phyloP scores from a whole-genome alignment of 2,797 vertebrate genomes.

The Setipinna tenuifilis region DNA sequence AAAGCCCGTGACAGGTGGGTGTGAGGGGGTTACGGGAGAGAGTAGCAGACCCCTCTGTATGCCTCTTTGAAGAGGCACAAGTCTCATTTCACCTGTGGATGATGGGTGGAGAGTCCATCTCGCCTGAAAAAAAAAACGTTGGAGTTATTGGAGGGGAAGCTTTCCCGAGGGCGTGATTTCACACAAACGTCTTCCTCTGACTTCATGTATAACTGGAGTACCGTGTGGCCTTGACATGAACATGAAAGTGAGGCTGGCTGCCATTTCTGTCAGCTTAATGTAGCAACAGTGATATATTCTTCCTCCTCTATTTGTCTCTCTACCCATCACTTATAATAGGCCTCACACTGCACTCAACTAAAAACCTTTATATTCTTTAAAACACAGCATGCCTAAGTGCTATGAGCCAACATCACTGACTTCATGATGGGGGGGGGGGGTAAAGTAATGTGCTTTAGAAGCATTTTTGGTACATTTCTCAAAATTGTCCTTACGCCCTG shows the following conservation, averaged over 20 bases:
- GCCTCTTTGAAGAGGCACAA: not conserved
- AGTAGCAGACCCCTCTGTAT: not conserved
- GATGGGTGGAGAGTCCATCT: not conserved
- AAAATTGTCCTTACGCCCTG: too few species aligned
- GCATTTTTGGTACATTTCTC: too few species aligned
- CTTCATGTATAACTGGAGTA: not conserved
- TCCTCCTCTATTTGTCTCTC: not conserved
- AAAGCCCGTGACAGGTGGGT: not conserved
- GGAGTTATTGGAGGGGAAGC: not conserved
- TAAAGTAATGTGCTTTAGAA: too few species aligned
- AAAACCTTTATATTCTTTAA: not conserved
- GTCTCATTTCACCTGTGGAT: not conserved
- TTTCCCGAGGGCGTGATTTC: not conserved
- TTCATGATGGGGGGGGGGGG: too few species aligned
- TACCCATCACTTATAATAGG: not conserved
- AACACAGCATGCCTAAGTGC: too few species aligned
- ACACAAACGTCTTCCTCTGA: not conserved
- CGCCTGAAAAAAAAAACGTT: not conserved
- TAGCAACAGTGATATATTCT: not conserved
- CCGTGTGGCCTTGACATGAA: not conserved
- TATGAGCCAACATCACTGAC: too few species aligned
- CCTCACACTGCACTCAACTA: not conserved
- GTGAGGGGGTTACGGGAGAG: not conserved
- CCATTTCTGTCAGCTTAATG: not conserved
- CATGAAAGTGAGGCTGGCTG: not conserved